Percentiles rank a stretch among this genome's conserved stretches.
These are phyloP conservation scores for Plemyria rubiginata DNA, from an alignment of 2,888 invertebrate genomes.

Conservation along the genomic window DNA sequence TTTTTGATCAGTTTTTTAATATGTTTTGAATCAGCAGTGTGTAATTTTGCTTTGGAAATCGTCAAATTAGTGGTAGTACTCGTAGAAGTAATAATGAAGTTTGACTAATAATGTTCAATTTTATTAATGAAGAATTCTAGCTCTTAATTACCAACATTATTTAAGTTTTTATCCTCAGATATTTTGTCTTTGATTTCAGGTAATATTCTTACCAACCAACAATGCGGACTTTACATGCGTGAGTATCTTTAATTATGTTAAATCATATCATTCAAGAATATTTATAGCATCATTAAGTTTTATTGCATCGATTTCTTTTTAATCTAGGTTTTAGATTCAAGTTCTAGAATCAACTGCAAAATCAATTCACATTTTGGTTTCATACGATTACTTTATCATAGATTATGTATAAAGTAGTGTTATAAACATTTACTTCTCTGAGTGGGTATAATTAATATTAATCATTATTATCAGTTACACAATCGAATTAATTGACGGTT, in stretches of 20 bases:
- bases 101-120: background rate
- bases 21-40: no score
- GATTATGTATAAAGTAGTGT: conserved; percentile 4
- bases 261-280: conserved; percentile 10
- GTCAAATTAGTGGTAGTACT: background rate
- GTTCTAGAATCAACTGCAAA: conserved; percentile 1
- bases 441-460: background rate
- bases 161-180: conserved; percentile 42
- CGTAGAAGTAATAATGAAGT: background rate
- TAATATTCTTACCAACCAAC: conserved; percentile 70
- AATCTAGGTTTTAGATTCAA: background rate
- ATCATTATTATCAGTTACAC: conserved; percentile 15
- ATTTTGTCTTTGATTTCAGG: conserved; percentile 68
- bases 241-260: conserved; percentile 54
- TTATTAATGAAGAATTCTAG: background rate
- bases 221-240: conserved; percentile 67
- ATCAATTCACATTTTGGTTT: conserved; percentile 9
- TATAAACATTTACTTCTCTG: background rate
- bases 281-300: background rate
- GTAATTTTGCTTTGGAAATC: no score
- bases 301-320: background rate
- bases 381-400: conserved; percentile 8
- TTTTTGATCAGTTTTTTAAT: no score
- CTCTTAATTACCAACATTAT: conserved; percentile 5
- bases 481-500: conserved; percentile 19